Base-by-base conservation (phyloP, 2,888 invertebrate species). In the Poecilus cupreus region DNA sequence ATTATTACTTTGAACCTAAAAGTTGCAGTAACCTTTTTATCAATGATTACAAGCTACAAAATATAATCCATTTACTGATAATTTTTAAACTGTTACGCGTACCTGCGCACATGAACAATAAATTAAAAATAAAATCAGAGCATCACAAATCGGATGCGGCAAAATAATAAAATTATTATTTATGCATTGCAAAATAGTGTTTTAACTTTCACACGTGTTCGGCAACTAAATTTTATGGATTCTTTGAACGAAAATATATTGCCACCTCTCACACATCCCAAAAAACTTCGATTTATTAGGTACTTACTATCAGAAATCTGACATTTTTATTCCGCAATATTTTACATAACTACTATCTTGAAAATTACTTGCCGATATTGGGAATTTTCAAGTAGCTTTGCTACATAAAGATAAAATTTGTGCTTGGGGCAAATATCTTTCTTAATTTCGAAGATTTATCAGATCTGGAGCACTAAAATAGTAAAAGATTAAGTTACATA, bases 271-370 rank as follows among this genome's bases (percentile, higher is more conserved):
- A 13, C 51, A 51, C 18, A 20, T 16, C 4, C 4, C 16, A 16
- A 51, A 51, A 51, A 51, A 18, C 18, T 49, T 49, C 3, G 51
- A 51, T 51, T 51, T 51, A 51, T 51, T 18, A 1, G 20, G 51
- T 51, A 51, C 18, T 49, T 49, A 39, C 51, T 18, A 51, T 51
- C 3, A 0, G 3, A 51, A 51, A 51, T 51, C 51, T 60, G 60
- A 60, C 60, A 60, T 26, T 60, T 60, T 60, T 60, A 60, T 60
- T 32, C 22, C 24, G 18, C 5, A 51, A 51, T 51, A 51, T 51
- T 51, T 51, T 18, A 51, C 18, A 51, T 51, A 51, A 51, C 51
- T 51, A 51, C 43, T 43, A 11, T 39, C 39, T 39, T 39, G 46
- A 4, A 46, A 46, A 46, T 46, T 18, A 49, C 49, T 39, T 49